Base-by-base conservation (phyloP, 2,797 vertebrate species). In the Perodicticus potto region DNA sequence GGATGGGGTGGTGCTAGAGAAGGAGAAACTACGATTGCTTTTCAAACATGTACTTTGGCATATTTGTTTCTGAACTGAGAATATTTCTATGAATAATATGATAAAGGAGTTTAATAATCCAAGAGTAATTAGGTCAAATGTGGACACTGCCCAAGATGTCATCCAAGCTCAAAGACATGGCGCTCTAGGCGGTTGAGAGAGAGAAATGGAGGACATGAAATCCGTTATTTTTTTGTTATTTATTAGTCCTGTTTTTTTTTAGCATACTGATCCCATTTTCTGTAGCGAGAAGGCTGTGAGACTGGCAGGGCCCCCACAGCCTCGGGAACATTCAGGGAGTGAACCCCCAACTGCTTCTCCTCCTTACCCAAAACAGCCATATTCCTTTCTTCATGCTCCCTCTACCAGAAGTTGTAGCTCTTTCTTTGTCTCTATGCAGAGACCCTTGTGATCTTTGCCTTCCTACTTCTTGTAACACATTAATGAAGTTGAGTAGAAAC, bases 51-150 rank as follows among this genome's bases (percentile, higher is more conserved):
- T 14, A 57, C 17, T 20, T 7, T 40, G n/a, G 4, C 1, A 77
- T 34, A 73, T 80, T 78, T 61, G 77, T 86, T 86, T 91, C 76
- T 94, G 69, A 96, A 55, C 25, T 72, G 49, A 76, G n/a, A 70
- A 83, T 78, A 91, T 49, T 73, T 89, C 55, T 90, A 27, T 63
- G 13, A 32, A 11, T 67, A 55, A 82, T 5, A 17, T 69, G n/a
- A 74, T 69, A 45, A 74, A 80, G 16, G 12, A 61, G 17, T 86
- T 89, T 61, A 53, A 78, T 45, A 34, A 82, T 84, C 7, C 9
- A 67, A 23, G 53, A 65, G 20, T 19, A 78, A 53, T 65, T 20
- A n/a, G 23, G 19, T 69, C 67, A 86, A 80, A 49, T 83, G 37
- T 63, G 2, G 14, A 53, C 43, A 12, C 22, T 80, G 2, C 53